Conservation (phyloP, 2,113 vertebrate species). For the Mobula hypostoma region DNA sequence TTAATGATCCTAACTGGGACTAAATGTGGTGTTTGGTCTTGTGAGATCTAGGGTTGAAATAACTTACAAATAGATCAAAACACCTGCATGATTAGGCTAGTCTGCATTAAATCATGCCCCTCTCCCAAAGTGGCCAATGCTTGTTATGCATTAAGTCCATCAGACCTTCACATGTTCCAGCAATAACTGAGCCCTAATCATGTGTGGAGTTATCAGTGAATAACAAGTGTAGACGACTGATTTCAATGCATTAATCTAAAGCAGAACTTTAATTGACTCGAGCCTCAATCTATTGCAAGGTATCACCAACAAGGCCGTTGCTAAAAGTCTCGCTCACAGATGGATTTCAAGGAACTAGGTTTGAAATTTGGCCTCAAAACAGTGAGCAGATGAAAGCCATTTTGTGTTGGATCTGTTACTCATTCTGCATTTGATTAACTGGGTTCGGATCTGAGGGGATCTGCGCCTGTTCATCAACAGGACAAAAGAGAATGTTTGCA, state of each 20-base stretch:
- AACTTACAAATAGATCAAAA: not conserved
- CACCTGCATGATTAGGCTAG: too few relatives aligned
- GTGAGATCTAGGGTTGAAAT: not conserved
- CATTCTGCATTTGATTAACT: not conserved
- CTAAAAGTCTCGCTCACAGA: slow-evolving; percentile 11
- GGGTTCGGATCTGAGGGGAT: not conserved
- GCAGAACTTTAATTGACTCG: not conserved
- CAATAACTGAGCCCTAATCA: not conserved
- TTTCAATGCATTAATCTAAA: not conserved
- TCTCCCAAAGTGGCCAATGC: not conserved
- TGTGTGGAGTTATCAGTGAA: not conserved
- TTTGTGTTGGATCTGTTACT: not conserved
- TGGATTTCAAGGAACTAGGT: slow-evolving; percentile 15
- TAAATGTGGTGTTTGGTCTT: not conserved
- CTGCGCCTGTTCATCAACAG: not conserved
- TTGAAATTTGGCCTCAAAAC: not conserved
- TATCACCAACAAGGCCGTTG: not conserved
- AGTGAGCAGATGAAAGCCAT: not conserved
- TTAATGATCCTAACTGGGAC: not conserved
- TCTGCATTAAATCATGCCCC: not conserved
- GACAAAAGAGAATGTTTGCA: not conserved
- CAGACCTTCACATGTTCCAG: not conserved
- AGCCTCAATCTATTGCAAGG: not conserved
- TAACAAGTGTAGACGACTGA: not conserved
- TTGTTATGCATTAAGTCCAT: not conserved